Evolutionary conservation across 2,888 invertebrate genomes (phyloP).

Genomic region (Stenichneumon culpator): DNA sequence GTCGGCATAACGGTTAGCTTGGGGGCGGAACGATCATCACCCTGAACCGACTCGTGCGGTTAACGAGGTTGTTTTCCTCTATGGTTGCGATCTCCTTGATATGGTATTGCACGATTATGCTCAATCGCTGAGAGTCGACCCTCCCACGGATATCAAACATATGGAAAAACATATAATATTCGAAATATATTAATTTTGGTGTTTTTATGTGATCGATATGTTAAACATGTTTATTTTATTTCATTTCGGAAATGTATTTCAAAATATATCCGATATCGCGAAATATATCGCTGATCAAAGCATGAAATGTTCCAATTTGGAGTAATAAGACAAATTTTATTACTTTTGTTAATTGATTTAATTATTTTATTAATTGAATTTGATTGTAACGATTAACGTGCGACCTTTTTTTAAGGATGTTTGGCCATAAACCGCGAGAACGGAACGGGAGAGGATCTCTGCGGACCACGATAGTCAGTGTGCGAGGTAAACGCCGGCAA

Average conservation of each 20-base stretch:
- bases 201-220: neutral
- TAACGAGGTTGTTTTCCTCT: slow-evolving; percentile 26
- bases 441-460: too few relatives aligned
- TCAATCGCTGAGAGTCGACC: neutral
- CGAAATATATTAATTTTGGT: neutral
- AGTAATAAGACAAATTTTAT: neutral
- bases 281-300: too few relatives aligned
- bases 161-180: neutral
- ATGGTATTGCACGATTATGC: neutral
- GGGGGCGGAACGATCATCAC: neutral
- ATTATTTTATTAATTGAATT: too few relatives aligned
- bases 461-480: too few relatives aligned
- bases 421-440: too few relatives aligned
- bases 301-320: neutral
- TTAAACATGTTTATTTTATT: neutral
- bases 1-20: slow-evolving; percentile 20
- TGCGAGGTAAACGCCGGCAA: too few relatives aligned
- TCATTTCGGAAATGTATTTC: neutral
- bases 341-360: too few relatives aligned
- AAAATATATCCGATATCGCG: neutral
- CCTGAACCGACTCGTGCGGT: neutral
- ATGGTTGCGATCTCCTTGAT: neutral
- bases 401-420: too few relatives aligned
- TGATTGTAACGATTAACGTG: too few relatives aligned
- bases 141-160: neutral